Evolutionary conservation across 2,113 vertebrate species (phyloP), one percentile per base, ranked within the genome.

Genomic region (Antennarius striatus): DNA sequence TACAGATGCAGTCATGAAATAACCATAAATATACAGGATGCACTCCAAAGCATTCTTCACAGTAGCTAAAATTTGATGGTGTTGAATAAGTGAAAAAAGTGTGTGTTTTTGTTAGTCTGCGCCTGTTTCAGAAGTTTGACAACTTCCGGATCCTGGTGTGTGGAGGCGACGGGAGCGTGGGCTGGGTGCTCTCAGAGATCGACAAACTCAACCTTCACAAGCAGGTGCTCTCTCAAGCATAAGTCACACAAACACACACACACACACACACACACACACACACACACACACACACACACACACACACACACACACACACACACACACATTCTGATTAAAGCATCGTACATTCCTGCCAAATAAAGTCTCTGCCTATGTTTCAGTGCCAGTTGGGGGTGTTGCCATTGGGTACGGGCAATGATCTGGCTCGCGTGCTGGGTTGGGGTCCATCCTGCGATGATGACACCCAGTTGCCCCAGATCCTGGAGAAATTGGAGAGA

Each of bases 131-230:
- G 88, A 99, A 99, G 88, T 99, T 99, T 77, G 97, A 99, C 90
- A 99, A 97, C 90, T 99, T 99, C 85, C 93, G 98, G 80, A 99
- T 99, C 78, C 94, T 99, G 50, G 98, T 99, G 28, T 99, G 98
- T 68, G 98, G 98, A 10, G 98, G 98, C 0, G 98, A 99, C 68
- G 98, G 98, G 72, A 99, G 98, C 1, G 98, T 99, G 30, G 98
- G 98, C 59, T 99, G 98, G 98, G 98, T 99, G 50, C 92, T 99
- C 60, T 98, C 98, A 14, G 98, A 99, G 91, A 99, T 99, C 9
- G 97, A 99, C 91, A 98, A 97, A 53, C 95, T 99, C 84, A 99
- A 88, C 81, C 93, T 99, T 50, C 95, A 99, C 90, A 99, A 99
- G 86, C 96, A 99, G 95, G 98, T 93, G 62, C 16, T 9, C 12